Evolutionary conservation across 1,140 invertebrate species (phyloP).

Genomic region (Procambarus clarkii): DNA sequence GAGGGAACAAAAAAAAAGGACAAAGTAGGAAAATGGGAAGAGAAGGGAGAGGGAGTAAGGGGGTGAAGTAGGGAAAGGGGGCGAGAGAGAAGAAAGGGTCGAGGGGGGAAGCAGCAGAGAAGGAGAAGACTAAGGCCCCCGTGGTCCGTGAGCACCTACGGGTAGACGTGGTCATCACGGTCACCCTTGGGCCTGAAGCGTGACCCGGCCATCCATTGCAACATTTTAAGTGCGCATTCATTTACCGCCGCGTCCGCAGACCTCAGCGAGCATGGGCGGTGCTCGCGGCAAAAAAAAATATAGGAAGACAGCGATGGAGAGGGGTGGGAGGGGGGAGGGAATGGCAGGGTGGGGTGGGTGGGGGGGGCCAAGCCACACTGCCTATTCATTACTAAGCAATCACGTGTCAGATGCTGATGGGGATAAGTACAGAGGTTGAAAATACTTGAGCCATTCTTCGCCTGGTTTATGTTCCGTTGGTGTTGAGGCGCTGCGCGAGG

Average conservation of each 20-base stretch:
- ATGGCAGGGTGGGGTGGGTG: too few relatives aligned
- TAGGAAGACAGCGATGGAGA: too few relatives aligned
- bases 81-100: too few relatives aligned
- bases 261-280: conserved; percentile 45
- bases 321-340: too few relatives aligned
- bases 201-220: conserved; percentile 61
- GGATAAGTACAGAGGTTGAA: not conserved
- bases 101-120: too few relatives aligned
- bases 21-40: too few relatives aligned
- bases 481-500: not conserved
- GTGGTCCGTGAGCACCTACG: too few relatives aligned
- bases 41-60: not conserved
- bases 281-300: not conserved
- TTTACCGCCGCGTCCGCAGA: conserved; percentile 58
- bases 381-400: conserved; percentile 56
- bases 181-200: conserved; percentile 46
- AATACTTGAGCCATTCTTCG: not conserved
- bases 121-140: too few relatives aligned
- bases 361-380: not conserved
- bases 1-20: not conserved
- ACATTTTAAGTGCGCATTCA: conserved; percentile 65
- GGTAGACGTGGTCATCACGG: conserved; percentile 49
- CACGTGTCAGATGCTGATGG: conserved; percentile 19
- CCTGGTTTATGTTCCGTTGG: too few relatives aligned
- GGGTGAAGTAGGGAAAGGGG: too few relatives aligned